Evolutionary conservation across 2,888 invertebrate genomes (phyloP).

Genomic region (Sceliomorpha sp.): DNA sequence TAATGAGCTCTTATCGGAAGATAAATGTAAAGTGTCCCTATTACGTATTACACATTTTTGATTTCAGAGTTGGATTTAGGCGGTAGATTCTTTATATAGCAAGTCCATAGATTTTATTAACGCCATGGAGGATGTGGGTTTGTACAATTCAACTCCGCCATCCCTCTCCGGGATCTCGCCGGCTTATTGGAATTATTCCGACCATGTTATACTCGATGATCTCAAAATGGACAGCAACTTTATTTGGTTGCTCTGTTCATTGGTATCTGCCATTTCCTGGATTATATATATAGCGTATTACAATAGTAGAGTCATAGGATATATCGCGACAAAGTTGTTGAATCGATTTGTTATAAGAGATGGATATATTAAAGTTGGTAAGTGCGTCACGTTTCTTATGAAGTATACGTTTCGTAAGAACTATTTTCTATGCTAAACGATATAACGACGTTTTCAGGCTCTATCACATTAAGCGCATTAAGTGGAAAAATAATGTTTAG

Average conservation of each 20-base stretch:
- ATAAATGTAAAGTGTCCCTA: too few relatives aligned
- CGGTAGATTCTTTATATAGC: conserved; percentile 9
- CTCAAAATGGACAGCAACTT: conserved; percentile 90
- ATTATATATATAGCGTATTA: conserved; percentile 97
- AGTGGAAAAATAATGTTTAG: conserved; percentile 99
- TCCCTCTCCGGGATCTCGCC: conserved; percentile 70
- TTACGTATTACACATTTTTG: too few relatives aligned
- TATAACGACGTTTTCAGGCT: conserved; percentile 91
- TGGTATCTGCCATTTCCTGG: conserved; percentile 93
- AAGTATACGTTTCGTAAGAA: too few relatives aligned
- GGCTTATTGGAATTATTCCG: conserved; percentile 84
- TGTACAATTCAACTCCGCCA: conserved; percentile 67
- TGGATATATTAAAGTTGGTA: conserved; percentile 94
- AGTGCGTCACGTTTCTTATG: conserved; percentile 65
- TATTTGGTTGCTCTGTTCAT: conserved; percentile 88
- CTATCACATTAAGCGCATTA: conserved; percentile 95
- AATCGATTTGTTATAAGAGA: conserved; percentile 92
- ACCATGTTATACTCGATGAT: conserved; percentile 84
- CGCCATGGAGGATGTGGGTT: conserved; percentile 67
- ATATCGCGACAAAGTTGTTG: conserved; percentile 92
- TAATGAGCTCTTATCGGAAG: too few relatives aligned
- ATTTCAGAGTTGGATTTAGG: conserved; percentile 27
- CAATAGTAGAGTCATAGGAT: conserved; percentile 95
- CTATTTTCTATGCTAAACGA: too few relatives aligned
- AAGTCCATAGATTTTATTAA: conserved; percentile 13